These are phyloP conservation scores for Lepidurus packardi DNA, from an alignment of 1,140 invertebrate genomes.

Conservation along the genomic window DNA sequence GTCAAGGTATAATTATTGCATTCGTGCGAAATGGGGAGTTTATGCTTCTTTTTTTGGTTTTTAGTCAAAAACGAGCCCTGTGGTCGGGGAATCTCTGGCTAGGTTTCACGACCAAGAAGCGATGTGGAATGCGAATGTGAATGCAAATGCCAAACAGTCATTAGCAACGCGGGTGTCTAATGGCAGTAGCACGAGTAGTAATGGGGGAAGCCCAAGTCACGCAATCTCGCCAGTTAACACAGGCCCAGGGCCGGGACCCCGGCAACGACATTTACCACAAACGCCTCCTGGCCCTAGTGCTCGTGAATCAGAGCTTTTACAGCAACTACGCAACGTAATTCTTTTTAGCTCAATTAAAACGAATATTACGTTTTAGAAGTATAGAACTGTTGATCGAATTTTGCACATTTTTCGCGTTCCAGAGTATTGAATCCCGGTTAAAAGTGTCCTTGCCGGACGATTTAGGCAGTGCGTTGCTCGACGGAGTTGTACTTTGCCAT, in stretches of 20 bases:
- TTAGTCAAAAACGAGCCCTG: slow-evolving; percentile 6
- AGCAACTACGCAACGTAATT: slow-evolving; percentile 8
- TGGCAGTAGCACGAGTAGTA: slow-evolving; percentile 3
- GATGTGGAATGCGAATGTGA: slow-evolving; percentile 12
- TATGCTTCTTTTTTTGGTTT: neutral
- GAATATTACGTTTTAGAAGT: neutral
- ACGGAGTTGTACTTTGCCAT: slow-evolving; percentile 90
- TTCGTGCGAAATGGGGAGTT: too few relatives aligned
- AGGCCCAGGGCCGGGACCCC: neutral
- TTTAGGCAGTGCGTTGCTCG: slow-evolving; percentile 73
- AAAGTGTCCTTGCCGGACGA: slow-evolving; percentile 85
- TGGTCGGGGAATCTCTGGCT: neutral
- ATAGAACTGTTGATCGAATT: slow-evolving; percentile 24
- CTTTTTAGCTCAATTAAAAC: neutral
- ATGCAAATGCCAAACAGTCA: slow-evolving; percentile 11
- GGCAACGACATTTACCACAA: neutral
- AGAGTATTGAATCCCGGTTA: slow-evolving; percentile 83
- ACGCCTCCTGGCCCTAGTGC: neutral
- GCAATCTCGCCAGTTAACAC: neutral
- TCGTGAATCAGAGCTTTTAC: neutral
- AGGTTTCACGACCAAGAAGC: neutral
- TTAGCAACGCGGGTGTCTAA: neutral
- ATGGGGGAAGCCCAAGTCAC: neutral
- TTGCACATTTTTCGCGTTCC: slow-evolving; percentile 40
- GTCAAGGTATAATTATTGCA: slow-evolving; percentile 38